Evolutionary conservation across 2,797 vertebrate genomes (phyloP).

Genomic region (Gorsachius magnificus): DNA sequence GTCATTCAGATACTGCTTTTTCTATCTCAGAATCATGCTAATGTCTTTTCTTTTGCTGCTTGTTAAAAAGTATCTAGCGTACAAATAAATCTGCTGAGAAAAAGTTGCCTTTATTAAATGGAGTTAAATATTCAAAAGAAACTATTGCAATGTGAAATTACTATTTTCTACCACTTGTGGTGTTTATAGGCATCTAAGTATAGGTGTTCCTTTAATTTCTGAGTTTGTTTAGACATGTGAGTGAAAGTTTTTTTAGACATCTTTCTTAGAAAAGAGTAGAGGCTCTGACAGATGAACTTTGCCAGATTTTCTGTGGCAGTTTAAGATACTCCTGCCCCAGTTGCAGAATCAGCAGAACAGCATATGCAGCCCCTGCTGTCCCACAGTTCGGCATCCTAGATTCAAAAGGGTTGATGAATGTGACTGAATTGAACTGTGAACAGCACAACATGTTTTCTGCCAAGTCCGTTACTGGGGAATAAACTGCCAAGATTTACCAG

Average conservation of each 20-base stretch:
- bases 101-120: background rate
- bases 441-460: background rate
- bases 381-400: background rate
- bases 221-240: background rate
- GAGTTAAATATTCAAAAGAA: background rate
- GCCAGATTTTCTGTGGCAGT: background rate
- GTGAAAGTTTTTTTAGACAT: background rate
- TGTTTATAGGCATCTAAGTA: background rate
- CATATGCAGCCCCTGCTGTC: background rate
- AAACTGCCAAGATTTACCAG: background rate
- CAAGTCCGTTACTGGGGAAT: background rate
- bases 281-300: background rate
- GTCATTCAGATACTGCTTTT: background rate
- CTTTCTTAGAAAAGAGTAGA: background rate
- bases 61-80: background rate
- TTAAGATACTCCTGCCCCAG: background rate
- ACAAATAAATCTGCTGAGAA: background rate
- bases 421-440: background rate
- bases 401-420: background rate
- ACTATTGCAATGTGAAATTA: background rate
- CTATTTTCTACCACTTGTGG: background rate
- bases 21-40: background rate
- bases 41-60: background rate
- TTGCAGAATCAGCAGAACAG: background rate
- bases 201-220: background rate